These are phyloP conservation scores for Montipora capitata DNA, from an alignment of 92 coral and sea anemone species.

Conservation along the genomic window DNA sequence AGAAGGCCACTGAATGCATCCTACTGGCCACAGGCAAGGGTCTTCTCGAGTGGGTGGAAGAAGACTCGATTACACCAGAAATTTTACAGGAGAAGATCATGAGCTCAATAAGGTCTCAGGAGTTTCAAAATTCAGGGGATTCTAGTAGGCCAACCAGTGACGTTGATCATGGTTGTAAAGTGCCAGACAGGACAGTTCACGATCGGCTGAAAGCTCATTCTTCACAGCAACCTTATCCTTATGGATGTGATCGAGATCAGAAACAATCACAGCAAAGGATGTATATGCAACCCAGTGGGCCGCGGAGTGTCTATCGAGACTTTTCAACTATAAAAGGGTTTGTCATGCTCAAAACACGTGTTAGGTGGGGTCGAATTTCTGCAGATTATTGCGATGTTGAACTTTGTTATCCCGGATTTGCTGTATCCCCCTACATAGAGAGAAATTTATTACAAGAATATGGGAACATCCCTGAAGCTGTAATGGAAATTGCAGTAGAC, in stretches of 20 bases:
- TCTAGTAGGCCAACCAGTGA: not conserved
- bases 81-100: too few relatives aligned
- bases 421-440: not conserved
- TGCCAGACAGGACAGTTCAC: not conserved
- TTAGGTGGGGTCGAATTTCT: too few relatives aligned
- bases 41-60: not conserved
- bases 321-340: too few relatives aligned
- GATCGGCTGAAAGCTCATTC: not conserved
- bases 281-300: not conserved
- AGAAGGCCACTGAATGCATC: not conserved
- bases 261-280: not conserved
- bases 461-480: not conserved
- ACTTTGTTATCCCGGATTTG: not conserved
- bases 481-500: not conserved
- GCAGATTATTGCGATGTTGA: too few relatives aligned
- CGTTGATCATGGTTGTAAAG: not conserved
- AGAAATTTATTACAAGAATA: not conserved
- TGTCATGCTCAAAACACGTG: not conserved
- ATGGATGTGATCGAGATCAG: not conserved
- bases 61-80: too few relatives aligned
- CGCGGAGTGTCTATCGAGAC: not conserved
- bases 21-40: not conserved
- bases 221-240: not conserved
- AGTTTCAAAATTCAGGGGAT: too few relatives aligned
- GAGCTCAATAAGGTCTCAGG: too few relatives aligned